Conservation (phyloP, 2,888 invertebrate species). For the Scotopteryx bipunctaria region DNA sequence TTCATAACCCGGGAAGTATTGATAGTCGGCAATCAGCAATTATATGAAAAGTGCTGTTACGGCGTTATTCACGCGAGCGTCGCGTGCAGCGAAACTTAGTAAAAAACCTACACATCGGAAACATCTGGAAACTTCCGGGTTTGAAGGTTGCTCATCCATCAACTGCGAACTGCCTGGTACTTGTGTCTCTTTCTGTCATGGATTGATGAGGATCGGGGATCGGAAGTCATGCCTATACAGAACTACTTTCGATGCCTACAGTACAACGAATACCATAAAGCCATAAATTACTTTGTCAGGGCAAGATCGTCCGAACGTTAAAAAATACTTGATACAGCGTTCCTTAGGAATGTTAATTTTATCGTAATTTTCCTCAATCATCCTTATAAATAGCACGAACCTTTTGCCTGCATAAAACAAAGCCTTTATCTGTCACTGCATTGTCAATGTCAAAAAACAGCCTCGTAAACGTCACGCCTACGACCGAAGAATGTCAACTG, state of each 20-base stretch:
- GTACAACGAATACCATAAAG: neutral
- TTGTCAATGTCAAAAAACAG: constrained; percentile 56
- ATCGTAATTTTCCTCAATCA: constrained; percentile 8
- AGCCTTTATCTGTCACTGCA: constrained; percentile 36
- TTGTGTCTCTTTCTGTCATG: no score
- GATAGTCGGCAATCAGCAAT: constrained; percentile 39
- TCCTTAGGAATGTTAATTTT: neutral
- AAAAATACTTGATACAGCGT: no score
- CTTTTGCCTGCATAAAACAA: constrained; percentile 19
- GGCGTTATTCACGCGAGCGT: constrained; percentile 36
- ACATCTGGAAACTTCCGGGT: constrained; percentile 29
- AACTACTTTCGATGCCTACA: no score
- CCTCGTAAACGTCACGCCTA: constrained; percentile 41
- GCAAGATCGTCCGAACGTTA: constrained; percentile 9
- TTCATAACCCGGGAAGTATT: constrained; percentile 45
- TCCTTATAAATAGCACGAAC: constrained; percentile 16
- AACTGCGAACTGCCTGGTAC: no score
- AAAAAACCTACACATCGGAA: constrained; percentile 30
- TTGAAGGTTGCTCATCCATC: constrained; percentile 20
- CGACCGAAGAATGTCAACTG: constrained; percentile 42
- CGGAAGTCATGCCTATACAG: no score
- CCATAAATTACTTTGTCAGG: neutral
- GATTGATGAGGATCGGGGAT: neutral
- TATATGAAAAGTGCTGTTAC: constrained; percentile 48
- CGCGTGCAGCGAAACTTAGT: constrained; percentile 33